These are phyloP conservation scores for Macrobrachium nipponense DNA, from an alignment of 1,140 invertebrate species.

Conservation along the genomic window DNA sequence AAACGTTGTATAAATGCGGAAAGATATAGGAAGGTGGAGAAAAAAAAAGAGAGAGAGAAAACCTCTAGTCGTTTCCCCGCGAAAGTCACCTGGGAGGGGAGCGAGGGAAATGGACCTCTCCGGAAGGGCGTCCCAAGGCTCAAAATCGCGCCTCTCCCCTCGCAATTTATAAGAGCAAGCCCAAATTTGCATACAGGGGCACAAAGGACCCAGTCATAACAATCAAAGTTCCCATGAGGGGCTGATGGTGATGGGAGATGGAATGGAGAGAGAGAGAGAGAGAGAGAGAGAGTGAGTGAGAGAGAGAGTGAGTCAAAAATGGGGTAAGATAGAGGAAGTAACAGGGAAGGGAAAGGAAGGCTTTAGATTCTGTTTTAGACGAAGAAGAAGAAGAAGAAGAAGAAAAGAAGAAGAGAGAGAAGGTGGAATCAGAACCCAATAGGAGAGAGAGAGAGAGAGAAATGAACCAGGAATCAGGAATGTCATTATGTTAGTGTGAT, in stretches of 20 bases:
- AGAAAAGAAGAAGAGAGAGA: neutral
- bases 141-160: too few relatives aligned
- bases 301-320: neutral
- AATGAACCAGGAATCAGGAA: neutral
- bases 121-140: too few relatives aligned
- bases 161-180: slow-evolving; percentile 3
- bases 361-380: neutral
- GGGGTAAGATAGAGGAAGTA: neutral
- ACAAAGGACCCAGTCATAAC: slow-evolving; percentile 38
- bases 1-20: too few relatives aligned
- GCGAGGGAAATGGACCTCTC: too few relatives aligned
- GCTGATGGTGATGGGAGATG: neutral
- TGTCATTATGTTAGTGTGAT: too few relatives aligned
- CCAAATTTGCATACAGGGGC: slow-evolving; percentile 29
- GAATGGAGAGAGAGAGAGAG: neutral
- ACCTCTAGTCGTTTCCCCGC: too few relatives aligned
- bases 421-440: neutral
- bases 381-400: neutral
- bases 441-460: neutral
- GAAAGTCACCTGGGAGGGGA: too few relatives aligned
- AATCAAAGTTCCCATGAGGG: slow-evolving; percentile 29
- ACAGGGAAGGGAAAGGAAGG: neutral
- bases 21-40: too few relatives aligned
- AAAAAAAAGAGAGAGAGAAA: too few relatives aligned
- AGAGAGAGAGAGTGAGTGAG: neutral